Conservation (phyloP, 1,140 invertebrate genomes). For the Meloidogyne chitwoodi region DNA sequence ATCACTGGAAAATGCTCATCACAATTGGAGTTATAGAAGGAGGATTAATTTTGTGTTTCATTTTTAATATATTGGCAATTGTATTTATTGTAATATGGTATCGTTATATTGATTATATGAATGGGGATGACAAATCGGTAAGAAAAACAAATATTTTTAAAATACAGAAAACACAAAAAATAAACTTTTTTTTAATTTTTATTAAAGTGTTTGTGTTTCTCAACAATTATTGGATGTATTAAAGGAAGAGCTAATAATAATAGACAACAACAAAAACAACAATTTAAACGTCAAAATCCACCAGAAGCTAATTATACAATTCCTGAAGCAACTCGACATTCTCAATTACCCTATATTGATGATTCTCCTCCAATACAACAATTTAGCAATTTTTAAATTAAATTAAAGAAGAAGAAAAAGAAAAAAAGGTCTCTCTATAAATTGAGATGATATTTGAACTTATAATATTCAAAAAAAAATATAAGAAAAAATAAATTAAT, state of each 20-base stretch:
- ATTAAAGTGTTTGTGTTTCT: constrained; percentile 45
- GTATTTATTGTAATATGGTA: constrained; percentile 50
- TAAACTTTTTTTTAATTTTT: no score
- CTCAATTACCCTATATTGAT: constrained; percentile 51
- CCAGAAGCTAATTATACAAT: constrained; percentile 43
- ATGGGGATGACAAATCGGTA: constrained; percentile 44
- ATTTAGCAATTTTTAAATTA: constrained; percentile 48
- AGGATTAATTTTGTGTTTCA: constrained; percentile 46
- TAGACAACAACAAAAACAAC: not conserved
- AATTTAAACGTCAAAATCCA: constrained; percentile 9
- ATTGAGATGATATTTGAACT: no score
- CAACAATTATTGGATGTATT: constrained; percentile 34
- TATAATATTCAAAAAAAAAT: not conserved
- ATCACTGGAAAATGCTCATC: constrained; percentile 46
- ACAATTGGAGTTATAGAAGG: constrained; percentile 38
- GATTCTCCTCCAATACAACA: constrained; percentile 43
- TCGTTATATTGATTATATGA: constrained; percentile 58
- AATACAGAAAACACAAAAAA: not conserved
- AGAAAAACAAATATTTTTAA: constrained; percentile 2
- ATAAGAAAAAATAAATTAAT: no score
- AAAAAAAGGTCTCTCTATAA: not conserved
- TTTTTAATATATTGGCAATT: constrained; percentile 40
- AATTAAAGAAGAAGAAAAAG: not conserved
- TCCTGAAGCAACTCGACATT: constrained; percentile 47
- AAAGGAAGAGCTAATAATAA: constrained; percentile 26